These are phyloP conservation scores for Himantopus leucocephalus DNA, from an alignment of 2,113 vertebrate species.

Conservation along the genomic window DNA sequence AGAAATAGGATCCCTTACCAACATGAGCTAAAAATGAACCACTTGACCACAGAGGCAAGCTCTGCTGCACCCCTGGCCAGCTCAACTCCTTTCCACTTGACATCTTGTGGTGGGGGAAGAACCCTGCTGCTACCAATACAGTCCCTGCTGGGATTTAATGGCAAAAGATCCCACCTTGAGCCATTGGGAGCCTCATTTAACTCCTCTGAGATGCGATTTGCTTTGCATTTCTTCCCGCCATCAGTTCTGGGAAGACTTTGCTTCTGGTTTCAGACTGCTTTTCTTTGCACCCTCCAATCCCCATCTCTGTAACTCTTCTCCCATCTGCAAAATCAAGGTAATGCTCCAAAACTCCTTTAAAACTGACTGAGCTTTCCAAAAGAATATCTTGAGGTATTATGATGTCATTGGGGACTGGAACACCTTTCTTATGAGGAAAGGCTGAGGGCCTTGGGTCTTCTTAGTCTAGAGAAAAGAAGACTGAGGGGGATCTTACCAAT, in stretches of 20 bases:
- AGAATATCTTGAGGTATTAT: background rate
- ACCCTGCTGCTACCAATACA: background rate
- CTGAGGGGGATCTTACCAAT: too few species aligned
- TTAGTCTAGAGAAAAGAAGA: too few species aligned
- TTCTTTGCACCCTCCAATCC: background rate
- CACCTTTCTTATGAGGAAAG: too few species aligned
- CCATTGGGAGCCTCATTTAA: background rate
- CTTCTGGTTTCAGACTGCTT: background rate
- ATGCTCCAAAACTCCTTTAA: background rate
- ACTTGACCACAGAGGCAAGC: background rate
- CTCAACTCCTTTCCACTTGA: background rate
- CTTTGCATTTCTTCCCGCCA: background rate
- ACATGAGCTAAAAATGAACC: background rate
- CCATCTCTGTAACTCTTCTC: background rate
- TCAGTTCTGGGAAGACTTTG: background rate
- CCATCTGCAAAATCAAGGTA: background rate
- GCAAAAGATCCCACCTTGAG: background rate
- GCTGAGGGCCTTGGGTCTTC: too few species aligned
- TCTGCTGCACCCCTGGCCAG: background rate
- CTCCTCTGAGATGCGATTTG: background rate
- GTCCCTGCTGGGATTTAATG: background rate
- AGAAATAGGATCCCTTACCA: background rate
- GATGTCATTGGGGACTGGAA: background rate
- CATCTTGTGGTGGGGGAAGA: background rate
- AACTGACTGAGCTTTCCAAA: background rate